These are phyloP conservation scores for Sphecodes monilicornis DNA, from an alignment of 2,888 invertebrate genomes.

Conservation along the genomic window DNA sequence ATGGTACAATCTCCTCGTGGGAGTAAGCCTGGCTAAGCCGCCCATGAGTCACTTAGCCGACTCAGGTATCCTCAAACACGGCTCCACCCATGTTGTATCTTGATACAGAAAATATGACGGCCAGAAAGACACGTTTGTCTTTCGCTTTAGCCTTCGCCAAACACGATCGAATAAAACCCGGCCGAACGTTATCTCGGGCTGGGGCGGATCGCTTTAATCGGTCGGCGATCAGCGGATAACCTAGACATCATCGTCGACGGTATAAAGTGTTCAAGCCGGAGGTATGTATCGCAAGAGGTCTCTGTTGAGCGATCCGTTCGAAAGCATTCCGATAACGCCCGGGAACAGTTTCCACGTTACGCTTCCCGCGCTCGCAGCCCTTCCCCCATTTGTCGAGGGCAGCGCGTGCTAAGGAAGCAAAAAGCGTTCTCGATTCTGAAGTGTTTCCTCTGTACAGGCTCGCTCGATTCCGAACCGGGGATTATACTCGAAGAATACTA, in stretches of 20 bases:
- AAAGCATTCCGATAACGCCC: background rate
- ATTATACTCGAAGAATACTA: background rate
- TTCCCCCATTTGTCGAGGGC: background rate
- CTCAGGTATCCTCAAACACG: constrained; percentile 3
- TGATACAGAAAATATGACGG: background rate
- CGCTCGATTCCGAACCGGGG: background rate
- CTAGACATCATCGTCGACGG: background rate
- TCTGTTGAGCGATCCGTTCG: background rate
- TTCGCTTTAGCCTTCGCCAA: background rate
- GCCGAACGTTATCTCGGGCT: background rate
- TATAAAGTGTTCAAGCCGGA: background rate
- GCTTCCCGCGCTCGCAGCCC: background rate
- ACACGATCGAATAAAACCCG: constrained; percentile 6
- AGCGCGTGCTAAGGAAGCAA: background rate
- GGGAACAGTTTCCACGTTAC: background rate
- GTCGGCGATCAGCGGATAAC: background rate
- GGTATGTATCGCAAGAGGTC: background rate
- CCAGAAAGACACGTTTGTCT: constrained; percentile 13
- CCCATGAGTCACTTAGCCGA: background rate
- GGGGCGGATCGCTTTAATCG: background rate
- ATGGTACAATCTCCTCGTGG: background rate
- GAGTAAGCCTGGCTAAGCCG: background rate
- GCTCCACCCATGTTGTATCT: constrained; percentile 9
- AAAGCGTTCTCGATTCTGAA: background rate
- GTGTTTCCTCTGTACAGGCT: background rate